These are phyloP conservation scores for Watsonalla binaria DNA, from an alignment of 2,888 invertebrate species.

Conservation along the genomic window DNA sequence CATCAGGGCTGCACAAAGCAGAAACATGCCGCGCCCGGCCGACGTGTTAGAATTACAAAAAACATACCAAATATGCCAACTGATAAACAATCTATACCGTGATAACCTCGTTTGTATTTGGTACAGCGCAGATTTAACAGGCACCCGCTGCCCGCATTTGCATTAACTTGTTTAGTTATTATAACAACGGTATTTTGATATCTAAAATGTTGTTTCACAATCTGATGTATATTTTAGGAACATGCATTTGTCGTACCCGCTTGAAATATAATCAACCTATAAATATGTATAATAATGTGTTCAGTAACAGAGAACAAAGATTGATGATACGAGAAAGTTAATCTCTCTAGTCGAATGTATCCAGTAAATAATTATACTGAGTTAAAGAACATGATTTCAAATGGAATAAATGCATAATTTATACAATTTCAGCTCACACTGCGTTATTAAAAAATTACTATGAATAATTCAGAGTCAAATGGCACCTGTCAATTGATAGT, in stretches of 20 bases:
- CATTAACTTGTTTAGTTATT: background rate
- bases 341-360: too few relatives aligned
- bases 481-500: background rate
- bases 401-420: too few relatives aligned
- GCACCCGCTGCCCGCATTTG: background rate
- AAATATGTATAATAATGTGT: too few relatives aligned
- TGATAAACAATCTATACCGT: constrained; percentile 54
- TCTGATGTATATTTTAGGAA: background rate
- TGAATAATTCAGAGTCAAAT: background rate
- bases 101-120: constrained; percentile 12
- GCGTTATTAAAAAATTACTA: too few relatives aligned
- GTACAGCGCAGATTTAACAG: constrained; percentile 12
- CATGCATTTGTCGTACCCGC: background rate
- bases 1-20: constrained; percentile 66
- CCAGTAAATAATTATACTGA: too few relatives aligned
- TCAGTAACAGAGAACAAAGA: too few relatives aligned
- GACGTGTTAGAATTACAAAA: constrained; percentile 72
- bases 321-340: too few relatives aligned
- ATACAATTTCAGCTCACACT: too few relatives aligned
- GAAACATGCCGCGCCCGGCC: constrained; percentile 53
- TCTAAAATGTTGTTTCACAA: background rate
- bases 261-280: too few relatives aligned
- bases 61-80: constrained; percentile 43
- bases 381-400: too few relatives aligned
- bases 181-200: background rate